Conservation (phyloP, 2,797 vertebrate species). For the Sebastes aleutianus region DNA sequence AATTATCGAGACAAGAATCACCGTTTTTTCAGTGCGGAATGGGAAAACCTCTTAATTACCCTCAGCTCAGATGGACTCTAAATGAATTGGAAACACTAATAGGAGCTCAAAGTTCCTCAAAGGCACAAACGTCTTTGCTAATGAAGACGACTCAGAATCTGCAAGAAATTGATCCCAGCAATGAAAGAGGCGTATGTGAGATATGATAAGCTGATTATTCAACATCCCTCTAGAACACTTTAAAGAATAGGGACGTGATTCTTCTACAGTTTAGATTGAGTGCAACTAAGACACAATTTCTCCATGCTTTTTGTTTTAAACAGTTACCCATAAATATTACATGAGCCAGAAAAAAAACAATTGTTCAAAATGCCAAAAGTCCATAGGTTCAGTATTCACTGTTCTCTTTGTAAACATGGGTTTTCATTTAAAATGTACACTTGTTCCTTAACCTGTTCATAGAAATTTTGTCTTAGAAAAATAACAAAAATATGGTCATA, state of each 20-base stretch:
- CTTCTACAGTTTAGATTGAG: too few species aligned
- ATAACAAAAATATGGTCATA: too few species aligned
- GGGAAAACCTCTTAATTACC: constrained; percentile 48
- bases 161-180: background rate
- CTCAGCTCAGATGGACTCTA: constrained; percentile 37
- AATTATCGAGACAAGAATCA: constrained; percentile 14
- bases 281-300: too few species aligned
- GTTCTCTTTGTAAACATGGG: background rate
- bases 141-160: background rate
- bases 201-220: background rate
- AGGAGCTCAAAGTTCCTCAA: background rate
- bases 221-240: background rate
- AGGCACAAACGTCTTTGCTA: background rate
- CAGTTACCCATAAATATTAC: too few species aligned
- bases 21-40: background rate
- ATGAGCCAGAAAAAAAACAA: too few species aligned
- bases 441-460: too few species aligned
- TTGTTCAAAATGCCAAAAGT: background rate
- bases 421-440: too few species aligned
- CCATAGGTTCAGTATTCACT: background rate
- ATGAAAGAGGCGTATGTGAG: background rate
- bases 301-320: too few species aligned
- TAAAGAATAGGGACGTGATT: background rate
- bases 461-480: too few species aligned
- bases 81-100: constrained; percentile 53